Conservation (phyloP, 2,113 vertebrate species). For the Sinocyclocheilus anophthalmus region DNA sequence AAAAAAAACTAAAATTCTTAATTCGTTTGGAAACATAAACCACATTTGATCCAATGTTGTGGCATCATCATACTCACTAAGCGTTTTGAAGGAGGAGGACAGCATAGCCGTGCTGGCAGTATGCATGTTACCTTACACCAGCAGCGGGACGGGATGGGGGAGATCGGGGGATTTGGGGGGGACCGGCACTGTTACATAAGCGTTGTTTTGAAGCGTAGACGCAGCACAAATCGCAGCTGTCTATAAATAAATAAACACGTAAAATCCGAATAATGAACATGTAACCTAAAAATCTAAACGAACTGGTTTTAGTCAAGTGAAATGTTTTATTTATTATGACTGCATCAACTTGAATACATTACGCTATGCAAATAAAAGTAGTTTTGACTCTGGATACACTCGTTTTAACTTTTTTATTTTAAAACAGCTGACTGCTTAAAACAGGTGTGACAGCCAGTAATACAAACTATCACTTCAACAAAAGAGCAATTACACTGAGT, state of each 20-base stretch:
- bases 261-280: neutral
- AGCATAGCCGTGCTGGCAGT: slow-evolving; percentile 30
- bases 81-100: slow-evolving; percentile 2
- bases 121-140: slow-evolving; percentile 46
- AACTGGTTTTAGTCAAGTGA: neutral
- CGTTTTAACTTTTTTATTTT: neutral
- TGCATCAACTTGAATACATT: neutral
- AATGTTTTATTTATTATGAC: neutral
- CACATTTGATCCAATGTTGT: slow-evolving; percentile 20
- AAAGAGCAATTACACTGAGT: slow-evolving; percentile 22
- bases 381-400: neutral
- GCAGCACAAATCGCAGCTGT: slow-evolving; percentile 14
- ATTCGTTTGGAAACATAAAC: neutral
- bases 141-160: neutral
- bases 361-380: neutral
- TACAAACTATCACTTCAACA: neutral
- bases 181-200: slow-evolving; percentile 52
- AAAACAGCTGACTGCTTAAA: neutral
- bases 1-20: too few species aligned
- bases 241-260: slow-evolving; percentile 23
- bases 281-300: neutral
- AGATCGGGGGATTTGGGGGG: slow-evolving; percentile 5
- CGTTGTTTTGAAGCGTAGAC: slow-evolving; percentile 33
- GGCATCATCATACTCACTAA: neutral
- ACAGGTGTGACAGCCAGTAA: neutral